A percentile compares a stretch with the other conserved stretches of the same genome.
Evolutionary conservation across 2,113 vertebrate species (phyloP).

Genomic region (Galeopterus variegatus): DNA sequence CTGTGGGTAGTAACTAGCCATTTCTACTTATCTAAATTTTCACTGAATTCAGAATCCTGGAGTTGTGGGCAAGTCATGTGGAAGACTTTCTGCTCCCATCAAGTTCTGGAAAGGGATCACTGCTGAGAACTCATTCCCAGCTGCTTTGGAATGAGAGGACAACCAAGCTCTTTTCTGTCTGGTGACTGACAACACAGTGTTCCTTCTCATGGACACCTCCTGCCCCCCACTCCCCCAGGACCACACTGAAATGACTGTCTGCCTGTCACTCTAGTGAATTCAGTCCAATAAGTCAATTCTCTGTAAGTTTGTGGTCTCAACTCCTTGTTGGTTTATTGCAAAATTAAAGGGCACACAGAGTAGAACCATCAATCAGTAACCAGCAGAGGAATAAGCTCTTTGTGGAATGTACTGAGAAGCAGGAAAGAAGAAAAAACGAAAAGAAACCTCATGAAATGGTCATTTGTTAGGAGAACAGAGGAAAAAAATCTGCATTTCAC

Average conservation of each 20-base stretch:
- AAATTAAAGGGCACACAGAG: slow-evolving; percentile 89
- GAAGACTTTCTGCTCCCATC: not conserved
- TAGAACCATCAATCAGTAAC: slow-evolving; percentile 90
- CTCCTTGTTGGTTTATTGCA: slow-evolving; percentile 91
- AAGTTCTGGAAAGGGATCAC: not conserved
- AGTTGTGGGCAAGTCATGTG: not conserved
- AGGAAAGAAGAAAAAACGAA: slow-evolving; percentile 70
- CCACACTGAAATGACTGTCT: slow-evolving; percentile 87
- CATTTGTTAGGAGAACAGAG: slow-evolving; percentile 83
- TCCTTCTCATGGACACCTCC: slow-evolving; percentile 82
- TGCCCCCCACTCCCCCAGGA: slow-evolving; percentile 81
- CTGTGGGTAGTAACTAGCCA: not conserved
- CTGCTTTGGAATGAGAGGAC: slow-evolving; percentile 68
- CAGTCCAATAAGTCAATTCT: slow-evolving; percentile 87
- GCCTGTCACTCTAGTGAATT: slow-evolving; percentile 85
- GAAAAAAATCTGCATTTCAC: slow-evolving; percentile 63
- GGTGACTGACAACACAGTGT: slow-evolving; percentile 80
- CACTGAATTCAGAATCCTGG: slow-evolving; percentile 45
- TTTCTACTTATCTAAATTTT: not conserved
- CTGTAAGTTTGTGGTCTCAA: slow-evolving; percentile 89
- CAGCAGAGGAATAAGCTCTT: slow-evolving; percentile 87
- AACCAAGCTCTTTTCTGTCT: slow-evolving; percentile 83
- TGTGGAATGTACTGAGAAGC: slow-evolving; percentile 83
- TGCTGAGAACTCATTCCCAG: slow-evolving; percentile 58
- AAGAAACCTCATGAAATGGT: slow-evolving; percentile 81